Percentiles rank a stretch among this genome's conserved stretches.
These are phyloP conservation scores for Gerris lacustris DNA, from an alignment of 2,888 invertebrate genomes.

Conservation along the genomic window DNA sequence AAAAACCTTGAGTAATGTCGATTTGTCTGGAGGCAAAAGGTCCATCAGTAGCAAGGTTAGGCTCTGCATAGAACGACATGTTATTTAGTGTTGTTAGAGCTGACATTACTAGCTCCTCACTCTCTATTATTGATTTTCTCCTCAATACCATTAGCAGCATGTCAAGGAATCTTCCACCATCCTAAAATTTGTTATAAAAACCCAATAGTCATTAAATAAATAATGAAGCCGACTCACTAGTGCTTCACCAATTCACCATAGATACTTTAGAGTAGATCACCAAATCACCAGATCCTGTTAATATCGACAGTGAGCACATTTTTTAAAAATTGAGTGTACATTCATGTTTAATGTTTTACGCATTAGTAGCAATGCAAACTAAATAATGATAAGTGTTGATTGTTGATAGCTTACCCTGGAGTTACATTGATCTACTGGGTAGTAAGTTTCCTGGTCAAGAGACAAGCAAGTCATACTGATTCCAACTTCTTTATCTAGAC, in stretches of 20 bases:
- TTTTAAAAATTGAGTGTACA: too few species aligned
- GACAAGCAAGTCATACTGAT: constrained; percentile 43
- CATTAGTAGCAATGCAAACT: too few species aligned
- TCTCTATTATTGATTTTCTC: constrained; percentile 41
- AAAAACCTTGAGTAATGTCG: constrained; percentile 41
- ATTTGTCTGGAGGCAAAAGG: constrained; percentile 41
- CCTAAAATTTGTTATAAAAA: constrained; percentile 18
- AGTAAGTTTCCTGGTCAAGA: constrained; percentile 20
- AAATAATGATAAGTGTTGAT: too few species aligned
- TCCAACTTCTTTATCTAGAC: constrained; percentile 64
- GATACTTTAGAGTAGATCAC: too few species aligned
- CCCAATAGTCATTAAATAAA: too few species aligned
- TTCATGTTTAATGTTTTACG: too few species aligned
- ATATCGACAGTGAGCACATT: too few species aligned
- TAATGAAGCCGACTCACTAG: too few species aligned
- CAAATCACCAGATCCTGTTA: too few species aligned
- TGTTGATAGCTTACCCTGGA: not conserved
- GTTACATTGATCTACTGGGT: constrained; percentile 1
- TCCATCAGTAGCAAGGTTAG: constrained; percentile 38
- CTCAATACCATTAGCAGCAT: constrained; percentile 35
- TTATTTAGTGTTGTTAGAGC: constrained; percentile 73
- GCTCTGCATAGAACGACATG: constrained; percentile 59
- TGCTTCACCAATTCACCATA: too few species aligned
- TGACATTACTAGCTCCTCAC: constrained; percentile 63
- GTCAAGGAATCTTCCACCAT: constrained; percentile 33